Percentiles rank a stretch among this genome's conserved stretches.
Evolutionary conservation across 2,113 vertebrate genomes (phyloP).

Genomic region (Ariopsis seemanni): DNA sequence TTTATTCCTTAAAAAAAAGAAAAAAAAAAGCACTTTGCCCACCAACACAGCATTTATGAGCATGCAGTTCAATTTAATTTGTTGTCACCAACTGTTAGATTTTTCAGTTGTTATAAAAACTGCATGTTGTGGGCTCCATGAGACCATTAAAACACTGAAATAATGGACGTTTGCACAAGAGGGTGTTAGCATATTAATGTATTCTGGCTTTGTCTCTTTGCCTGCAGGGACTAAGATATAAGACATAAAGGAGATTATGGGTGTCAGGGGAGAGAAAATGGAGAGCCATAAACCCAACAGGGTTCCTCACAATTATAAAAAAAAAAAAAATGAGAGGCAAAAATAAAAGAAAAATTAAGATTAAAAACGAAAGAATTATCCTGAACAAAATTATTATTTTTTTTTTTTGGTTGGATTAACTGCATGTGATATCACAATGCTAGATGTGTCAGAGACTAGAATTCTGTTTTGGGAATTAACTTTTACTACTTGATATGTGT

Average conservation of each 20-base stretch:
- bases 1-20: background rate
- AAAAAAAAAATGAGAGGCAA: conserved; percentile 1
- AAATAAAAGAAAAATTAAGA: background rate
- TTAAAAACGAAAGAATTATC: conserved; percentile 2
- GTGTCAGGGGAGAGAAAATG: conserved; percentile 38
- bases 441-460: background rate
- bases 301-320: conserved; percentile 21
- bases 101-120: conserved; percentile 26
- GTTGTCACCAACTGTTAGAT: conserved; percentile 34
- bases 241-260: conserved; percentile 26
- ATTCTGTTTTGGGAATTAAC: conserved; percentile 16
- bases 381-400: background rate
- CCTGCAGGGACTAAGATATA: conserved; percentile 4
- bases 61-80: conserved; percentile 17
- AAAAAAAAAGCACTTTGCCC: background rate
- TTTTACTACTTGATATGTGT: background rate
- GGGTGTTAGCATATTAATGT: conserved; percentile 28
- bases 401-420: background rate
- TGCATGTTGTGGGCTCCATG: conserved; percentile 39
- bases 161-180: conserved; percentile 20
- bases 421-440: background rate
- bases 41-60: conserved; percentile 44
- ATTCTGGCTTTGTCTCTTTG: background rate
- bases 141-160: conserved; percentile 40
- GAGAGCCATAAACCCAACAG: conserved; percentile 40